phyloP scores from a whole-genome alignment of 1,140 invertebrate genomes.

The Drosophila kohkoa region DNA sequence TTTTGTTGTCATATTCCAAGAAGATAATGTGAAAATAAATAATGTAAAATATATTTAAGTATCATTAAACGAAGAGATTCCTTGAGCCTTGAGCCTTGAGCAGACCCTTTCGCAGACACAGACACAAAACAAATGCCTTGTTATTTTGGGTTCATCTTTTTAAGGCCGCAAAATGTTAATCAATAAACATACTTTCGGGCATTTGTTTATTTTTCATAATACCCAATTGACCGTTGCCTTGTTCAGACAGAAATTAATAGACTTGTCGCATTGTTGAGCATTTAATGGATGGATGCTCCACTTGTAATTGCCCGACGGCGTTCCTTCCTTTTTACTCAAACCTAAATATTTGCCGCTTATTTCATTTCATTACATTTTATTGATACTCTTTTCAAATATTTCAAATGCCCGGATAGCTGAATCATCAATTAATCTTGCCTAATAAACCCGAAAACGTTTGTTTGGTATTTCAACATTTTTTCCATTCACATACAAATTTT shows the following conservation, averaged over 20 bases:
- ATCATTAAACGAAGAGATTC: neutral
- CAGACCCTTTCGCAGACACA: neutral
- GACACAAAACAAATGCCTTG: neutral
- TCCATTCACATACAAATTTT: neutral
- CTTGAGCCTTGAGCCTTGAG: too few relatives aligned
- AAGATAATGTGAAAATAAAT: too few relatives aligned
- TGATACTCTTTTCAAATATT: constrained; percentile 11
- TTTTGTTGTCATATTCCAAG: too few relatives aligned
- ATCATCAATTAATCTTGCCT: constrained; percentile 1
- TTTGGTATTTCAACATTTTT: neutral
- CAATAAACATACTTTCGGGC: constrained; percentile 30
- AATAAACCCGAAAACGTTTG: constrained; percentile 6
- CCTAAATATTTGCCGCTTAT: constrained; percentile 25
- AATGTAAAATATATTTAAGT: too few relatives aligned
- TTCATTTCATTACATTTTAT: constrained; percentile 35
- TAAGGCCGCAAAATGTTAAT: constrained; percentile 23
- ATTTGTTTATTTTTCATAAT: constrained; percentile 19
- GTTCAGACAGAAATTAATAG: constrained; percentile 7
- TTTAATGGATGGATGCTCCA: constrained; percentile 12
- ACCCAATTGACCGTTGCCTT: constrained; percentile 19
- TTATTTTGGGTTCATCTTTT: constrained; percentile 13
- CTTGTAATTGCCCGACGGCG: constrained; percentile 7
- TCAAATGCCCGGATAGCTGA: neutral
- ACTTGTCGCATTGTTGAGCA: constrained; percentile 14
- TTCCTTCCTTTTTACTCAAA: constrained; percentile 1